Conservation (phyloP, 1,140 invertebrate species). For the Tetranychus urticae region DNA sequence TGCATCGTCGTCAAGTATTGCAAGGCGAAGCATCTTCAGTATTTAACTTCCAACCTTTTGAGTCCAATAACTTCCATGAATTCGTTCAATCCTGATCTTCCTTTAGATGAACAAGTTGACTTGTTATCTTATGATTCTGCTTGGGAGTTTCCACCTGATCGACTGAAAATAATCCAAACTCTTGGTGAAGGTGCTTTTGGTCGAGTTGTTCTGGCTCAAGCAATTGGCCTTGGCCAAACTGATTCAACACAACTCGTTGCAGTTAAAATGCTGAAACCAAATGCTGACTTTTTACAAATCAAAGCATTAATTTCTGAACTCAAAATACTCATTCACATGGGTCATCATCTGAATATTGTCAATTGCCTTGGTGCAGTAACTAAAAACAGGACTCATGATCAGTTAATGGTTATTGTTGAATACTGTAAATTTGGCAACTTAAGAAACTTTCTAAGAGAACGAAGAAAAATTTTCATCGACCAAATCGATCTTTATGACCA, state of each 20-base stretch:
- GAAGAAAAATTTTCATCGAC: conserved; percentile 50
- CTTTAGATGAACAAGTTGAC: conserved; percentile 14
- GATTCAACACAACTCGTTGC: conserved; percentile 10
- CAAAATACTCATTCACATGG: conserved; percentile 30
- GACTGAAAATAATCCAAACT: conserved; percentile 9
- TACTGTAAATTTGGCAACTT: conserved; percentile 74
- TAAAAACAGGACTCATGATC: conserved; percentile 27
- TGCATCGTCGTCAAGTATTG: conserved; percentile 4
- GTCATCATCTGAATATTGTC: conserved; percentile 29
- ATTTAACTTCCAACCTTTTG: conserved; percentile 11
- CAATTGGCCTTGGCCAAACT: conserved; percentile 18
- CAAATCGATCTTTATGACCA: conserved; percentile 33
- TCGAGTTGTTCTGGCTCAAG: conserved; percentile 60
- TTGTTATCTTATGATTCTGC: conserved; percentile 58
- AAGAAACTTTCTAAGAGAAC: conserved; percentile 52
- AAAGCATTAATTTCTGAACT: conserved; percentile 27
- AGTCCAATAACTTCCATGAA: conserved; percentile 9
- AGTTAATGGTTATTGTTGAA: conserved; percentile 71
- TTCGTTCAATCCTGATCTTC: conserved; percentile 13
- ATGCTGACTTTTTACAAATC: conserved; percentile 11
- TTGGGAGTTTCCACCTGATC: conserved; percentile 26
- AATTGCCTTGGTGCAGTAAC: conserved; percentile 30
- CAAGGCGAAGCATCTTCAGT: conserved; percentile 10
- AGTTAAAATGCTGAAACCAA: conserved; percentile 15
- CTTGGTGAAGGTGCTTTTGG: conserved; percentile 78